Conservation (phyloP, 2,888 invertebrate species). For the Brachypalpus laphriformis region DNA sequence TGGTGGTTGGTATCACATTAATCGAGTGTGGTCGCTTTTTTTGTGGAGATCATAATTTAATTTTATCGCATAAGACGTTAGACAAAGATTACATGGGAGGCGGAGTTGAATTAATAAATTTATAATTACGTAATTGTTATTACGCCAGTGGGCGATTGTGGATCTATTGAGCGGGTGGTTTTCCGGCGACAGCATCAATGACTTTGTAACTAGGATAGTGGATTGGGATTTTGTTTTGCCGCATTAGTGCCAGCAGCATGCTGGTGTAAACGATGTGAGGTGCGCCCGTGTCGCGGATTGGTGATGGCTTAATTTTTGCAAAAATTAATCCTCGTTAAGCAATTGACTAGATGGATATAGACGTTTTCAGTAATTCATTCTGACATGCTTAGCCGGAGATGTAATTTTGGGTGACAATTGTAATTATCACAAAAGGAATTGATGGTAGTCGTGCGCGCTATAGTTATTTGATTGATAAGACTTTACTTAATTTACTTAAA, state of each 20-base stretch:
- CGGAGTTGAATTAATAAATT: slow-evolving; percentile 61
- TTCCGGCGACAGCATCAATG: slow-evolving; percentile 26
- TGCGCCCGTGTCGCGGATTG: background rate
- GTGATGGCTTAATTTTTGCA: slow-evolving; percentile 20
- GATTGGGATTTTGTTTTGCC: slow-evolving; percentile 7
- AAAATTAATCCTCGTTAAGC: background rate
- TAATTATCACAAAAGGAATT: too few species aligned
- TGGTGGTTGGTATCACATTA: slow-evolving; percentile 21
- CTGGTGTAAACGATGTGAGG: background rate
- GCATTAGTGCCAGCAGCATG: slow-evolving; percentile 10
- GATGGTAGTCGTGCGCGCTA: too few species aligned
- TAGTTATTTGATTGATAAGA: too few species aligned
- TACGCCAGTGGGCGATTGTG: slow-evolving; percentile 34
- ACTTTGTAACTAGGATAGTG: slow-evolving; percentile 17
- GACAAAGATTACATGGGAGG: slow-evolving; percentile 53
- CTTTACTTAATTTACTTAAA: too few species aligned
- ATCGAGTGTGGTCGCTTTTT: slow-evolving; percentile 22
- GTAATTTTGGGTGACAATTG: too few species aligned
- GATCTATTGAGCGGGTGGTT: slow-evolving; percentile 22
- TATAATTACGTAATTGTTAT: slow-evolving; percentile 74
- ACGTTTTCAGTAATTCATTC: too few species aligned
- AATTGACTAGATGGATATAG: too few species aligned
- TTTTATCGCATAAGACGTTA: slow-evolving; percentile 53
- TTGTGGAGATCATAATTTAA: slow-evolving; percentile 59
- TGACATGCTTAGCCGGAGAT: too few species aligned